Base-by-base conservation (phyloP, 2,888 invertebrate species). In the Abrostola triplasia region DNA sequence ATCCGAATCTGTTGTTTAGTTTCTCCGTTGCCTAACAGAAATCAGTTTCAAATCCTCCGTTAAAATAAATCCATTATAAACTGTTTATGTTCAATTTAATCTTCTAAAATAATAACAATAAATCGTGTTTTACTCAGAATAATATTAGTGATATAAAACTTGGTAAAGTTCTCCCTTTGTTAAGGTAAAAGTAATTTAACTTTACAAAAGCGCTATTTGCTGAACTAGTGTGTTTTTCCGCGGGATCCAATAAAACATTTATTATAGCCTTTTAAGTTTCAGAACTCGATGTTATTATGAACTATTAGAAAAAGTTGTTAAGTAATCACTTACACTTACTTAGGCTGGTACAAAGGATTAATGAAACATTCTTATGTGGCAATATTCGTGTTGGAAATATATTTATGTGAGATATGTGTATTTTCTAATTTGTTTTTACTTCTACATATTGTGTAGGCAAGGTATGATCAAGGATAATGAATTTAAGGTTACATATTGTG, bases 161-260 rank as follows among this genome's bases (percentile, higher is more conserved):
- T 12, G 13, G 13, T 13, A 44, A 13, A 13, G 2, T 13, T 84
- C 80, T 76, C 73, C 76, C 82, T 83, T 84, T 84, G 81, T 76
- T 62, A 69, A 76, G 79, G 83, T 65, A 75, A 87, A 88, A 90
- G 84, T 87, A 90, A 89, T 90, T 90, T 86, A 88, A 90, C 86
- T 90, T 90, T 79, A 86, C 85, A 84, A 85, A 84, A 84, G 80
- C 81, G 82, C 81, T 89, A 87, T 90, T 90, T 87, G 87, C 80
- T 85, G 80, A 87, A 84, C 86, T 81, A 83, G 83, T 84, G 84
- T 89, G 81, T 87, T 85, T 86, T 87, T 84, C 84, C 79, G 62
- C 82, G 67, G 70, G 13, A 70, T 78, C 80, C 85, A 87, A 89
- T 90, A 84, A 90, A 90, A 84, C 85, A 86, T 87, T 89, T 86